Evolutionary conservation across 2,888 invertebrate genomes (phyloP), one percentile per base, ranked within the genome.

Genomic region (Melanotus villosus): DNA sequence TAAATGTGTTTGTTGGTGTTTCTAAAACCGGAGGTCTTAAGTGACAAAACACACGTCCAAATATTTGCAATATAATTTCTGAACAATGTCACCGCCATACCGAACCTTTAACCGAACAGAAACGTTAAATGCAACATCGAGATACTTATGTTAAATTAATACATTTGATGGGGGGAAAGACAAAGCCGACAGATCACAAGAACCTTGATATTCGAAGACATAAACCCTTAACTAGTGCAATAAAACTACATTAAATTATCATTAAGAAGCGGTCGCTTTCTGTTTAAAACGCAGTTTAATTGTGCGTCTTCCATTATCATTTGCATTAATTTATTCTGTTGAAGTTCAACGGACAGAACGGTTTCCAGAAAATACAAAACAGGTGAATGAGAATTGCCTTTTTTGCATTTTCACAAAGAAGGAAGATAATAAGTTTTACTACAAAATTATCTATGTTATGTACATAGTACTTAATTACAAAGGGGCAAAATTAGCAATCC

Each of bases 221-320:
- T 71, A 71, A 68, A 68, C 52, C 70, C 60, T 62, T 65, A 70
- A 66, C 63, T 62, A 62, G 23, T 43, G 62, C 56, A 70, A 70
- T 70, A 70, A 70, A 70, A 56, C 66, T 59, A 68, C 68, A 71
- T 71, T 71, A 71, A 71, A 68, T 16, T 41, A 47, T 64, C 71
- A 64, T 71, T 71, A 71, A 62, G 65, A 38, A 65, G 57, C 67
- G 64, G 58, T 64, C 67, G 59, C 57, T 47, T 54, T 34, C 62
- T 21, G 36, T 71, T 68, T 68, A 68, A 68, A 65, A 68, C 47
- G 64, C 68, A 60, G 60, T 71, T 71, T 71, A 71, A 71, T 71
- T 68, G 68, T 65, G 50, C 64, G 57, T 56, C 43, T 50, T 60
- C 58, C 63, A 54, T 47, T 60, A 47, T 64, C 64, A 38, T 68